Base-by-base conservation (phyloP, 2,797 vertebrate genomes). In the Danio tinwini region DNA sequence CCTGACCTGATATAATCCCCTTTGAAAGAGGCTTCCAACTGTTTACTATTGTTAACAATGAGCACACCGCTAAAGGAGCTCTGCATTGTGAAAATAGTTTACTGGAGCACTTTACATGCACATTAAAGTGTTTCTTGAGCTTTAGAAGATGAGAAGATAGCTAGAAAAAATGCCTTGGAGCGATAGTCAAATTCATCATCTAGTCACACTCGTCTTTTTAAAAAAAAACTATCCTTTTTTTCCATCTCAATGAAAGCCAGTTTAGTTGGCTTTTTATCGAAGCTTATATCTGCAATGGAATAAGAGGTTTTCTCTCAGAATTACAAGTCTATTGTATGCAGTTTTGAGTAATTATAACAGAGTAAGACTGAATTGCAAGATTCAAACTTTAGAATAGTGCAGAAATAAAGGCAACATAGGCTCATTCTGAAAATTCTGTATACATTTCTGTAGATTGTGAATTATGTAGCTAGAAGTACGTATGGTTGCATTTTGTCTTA, bases 1-100 rank as follows among this genome's bases (percentile, higher is more conserved):
- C 91, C 93, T 94, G 92, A 95, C 93, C 92, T 93, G 89, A 92
- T 93, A 91, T 94, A 94, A 95, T 94, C 93, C 90, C 90, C 89
- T 93, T 92, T 94, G 92, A 94, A 94, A 93, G 90, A 92, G 89
- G 89, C 90, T 90, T 82, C 92, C 92, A 94, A 93, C 92, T 94
- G 91, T 93, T 93, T 93, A 90, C 91, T 90, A 87, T 93, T 92
- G 91, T 92, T 92, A 91, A 89, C 92, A 91, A 89, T 88, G 87
- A 86, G 71, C 78, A 81, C 69, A 78, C 75, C 2, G 76, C 65
- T 84, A 88, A 89, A 92, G 85, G 85, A 90, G 90, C 88, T 87
- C 87, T 86, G 53, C 85, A 84, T 86, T 84, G 80, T 88, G 84
- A 87, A 82, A 86, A 86, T 78, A 84, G 84, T 93, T 93, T 92